phyloP scores from a whole-genome alignment of 35 echinoderm and acorn worm species.

The Lytechinus pictus region DNA sequence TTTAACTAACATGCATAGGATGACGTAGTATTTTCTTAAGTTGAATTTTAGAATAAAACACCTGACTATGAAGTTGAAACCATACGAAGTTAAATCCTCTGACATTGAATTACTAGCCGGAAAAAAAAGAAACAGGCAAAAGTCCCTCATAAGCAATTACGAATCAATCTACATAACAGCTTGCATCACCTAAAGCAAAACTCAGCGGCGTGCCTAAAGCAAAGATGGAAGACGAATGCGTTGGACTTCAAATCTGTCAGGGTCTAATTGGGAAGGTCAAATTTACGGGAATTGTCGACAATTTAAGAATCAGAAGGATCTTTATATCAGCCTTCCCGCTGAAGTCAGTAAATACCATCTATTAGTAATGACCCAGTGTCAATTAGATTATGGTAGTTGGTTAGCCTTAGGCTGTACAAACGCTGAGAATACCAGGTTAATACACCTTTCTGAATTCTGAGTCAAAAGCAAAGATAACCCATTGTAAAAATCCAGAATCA shows the following conservation, averaged over 20 bases:
- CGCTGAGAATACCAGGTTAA: not conserved
- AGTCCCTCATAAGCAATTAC: not conserved
- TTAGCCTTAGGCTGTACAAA: not conserved
- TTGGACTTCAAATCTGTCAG: not conserved
- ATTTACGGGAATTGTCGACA: not conserved
- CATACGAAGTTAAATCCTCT: not conserved
- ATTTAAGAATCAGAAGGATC: not conserved
- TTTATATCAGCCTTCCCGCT: not conserved
- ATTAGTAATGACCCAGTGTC: not conserved
- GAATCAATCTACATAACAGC: conserved; percentile 10
- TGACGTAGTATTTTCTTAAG: too few relatives aligned
- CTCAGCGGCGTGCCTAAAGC: not conserved
- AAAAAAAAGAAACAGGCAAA: not conserved
- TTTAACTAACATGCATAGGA: too few relatives aligned
- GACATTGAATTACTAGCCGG: not conserved
- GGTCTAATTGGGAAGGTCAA: not conserved
- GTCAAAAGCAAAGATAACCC: not conserved
- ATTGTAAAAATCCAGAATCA: too few relatives aligned
- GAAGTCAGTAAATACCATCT: not conserved
- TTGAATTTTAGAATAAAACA: too few relatives aligned
- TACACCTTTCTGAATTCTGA: not conserved
- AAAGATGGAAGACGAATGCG: not conserved
- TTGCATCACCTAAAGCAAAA: not conserved
- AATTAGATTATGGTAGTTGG: not conserved
- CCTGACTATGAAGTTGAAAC: too few relatives aligned